Conservation (phyloP, 2,888 invertebrate genomes). For the Lithophane semibrunnea region DNA sequence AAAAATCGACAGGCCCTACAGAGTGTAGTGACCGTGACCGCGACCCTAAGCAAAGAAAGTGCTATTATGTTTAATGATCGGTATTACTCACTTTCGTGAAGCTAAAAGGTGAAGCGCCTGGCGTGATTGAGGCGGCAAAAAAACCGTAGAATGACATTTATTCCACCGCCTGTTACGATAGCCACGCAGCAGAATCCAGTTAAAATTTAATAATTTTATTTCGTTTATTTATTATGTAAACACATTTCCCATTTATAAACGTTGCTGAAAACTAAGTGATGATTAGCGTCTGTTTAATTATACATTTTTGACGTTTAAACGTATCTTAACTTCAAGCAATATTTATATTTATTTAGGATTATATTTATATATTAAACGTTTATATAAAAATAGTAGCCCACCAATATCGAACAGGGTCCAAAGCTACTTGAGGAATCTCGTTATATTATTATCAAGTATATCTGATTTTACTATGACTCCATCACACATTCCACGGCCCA, state of each 20-base stretch:
- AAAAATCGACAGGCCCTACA: background rate
- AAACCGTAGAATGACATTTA: background rate
- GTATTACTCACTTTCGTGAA: conserved; percentile 16
- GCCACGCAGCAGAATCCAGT: background rate
- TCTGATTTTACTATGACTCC: background rate
- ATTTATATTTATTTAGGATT: no score
- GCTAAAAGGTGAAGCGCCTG: conserved; percentile 28
- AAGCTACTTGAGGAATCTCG: background rate
- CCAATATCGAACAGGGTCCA: background rate
- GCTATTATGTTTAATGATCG: conserved; percentile 15
- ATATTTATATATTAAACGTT: no score
- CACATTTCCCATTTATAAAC: no score
- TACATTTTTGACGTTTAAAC: no score
- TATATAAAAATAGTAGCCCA: background rate
- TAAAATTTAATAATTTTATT: background rate
- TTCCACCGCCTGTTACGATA: background rate
- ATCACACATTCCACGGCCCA: background rate
- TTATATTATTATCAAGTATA: background rate
- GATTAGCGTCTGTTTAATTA: no score
- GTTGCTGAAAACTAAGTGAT: no score
- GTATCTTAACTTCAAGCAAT: no score
- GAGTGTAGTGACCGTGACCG: background rate
- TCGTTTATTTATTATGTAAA: background rate
- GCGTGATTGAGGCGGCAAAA: conserved; percentile 15
- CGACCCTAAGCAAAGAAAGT: conserved; percentile 1